Conservation (phyloP, 2,888 invertebrate species). For the Oscheius sp. region DNA sequence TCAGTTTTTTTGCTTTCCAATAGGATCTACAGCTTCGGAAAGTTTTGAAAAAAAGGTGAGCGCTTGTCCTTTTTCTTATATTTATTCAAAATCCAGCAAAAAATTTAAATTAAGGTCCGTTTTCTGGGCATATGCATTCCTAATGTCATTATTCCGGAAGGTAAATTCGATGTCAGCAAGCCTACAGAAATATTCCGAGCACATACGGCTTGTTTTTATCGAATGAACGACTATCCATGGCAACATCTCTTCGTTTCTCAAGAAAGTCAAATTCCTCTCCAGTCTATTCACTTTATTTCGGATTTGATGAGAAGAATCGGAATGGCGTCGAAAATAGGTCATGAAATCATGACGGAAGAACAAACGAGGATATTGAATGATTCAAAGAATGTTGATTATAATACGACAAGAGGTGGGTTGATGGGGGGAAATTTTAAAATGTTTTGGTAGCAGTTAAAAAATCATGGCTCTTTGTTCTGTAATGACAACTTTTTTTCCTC, state of each 20-base stretch:
- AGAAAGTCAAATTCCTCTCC: constrained; percentile 45
- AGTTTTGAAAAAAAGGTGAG: constrained; percentile 38
- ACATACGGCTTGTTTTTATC: constrained; percentile 36
- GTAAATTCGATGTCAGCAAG: constrained; percentile 39
- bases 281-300: constrained; percentile 39
- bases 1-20: constrained; percentile 46
- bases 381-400: background rate
- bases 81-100: too few species aligned
- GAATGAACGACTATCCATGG: constrained; percentile 45
- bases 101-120: constrained; percentile 37
- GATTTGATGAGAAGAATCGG: constrained; percentile 23
- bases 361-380: constrained; percentile 1
- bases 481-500: too few species aligned
- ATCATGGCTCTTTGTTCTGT: too few species aligned
- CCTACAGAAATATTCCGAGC: constrained; percentile 40
- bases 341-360: constrained; percentile 23
- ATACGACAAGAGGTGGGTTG: background rate
- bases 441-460: background rate
- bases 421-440: background rate
- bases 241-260: constrained; percentile 41
- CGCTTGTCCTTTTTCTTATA: background rate
- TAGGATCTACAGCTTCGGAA: constrained; percentile 33
- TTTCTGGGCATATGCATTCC: constrained; percentile 42
- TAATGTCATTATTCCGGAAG: constrained; percentile 40
- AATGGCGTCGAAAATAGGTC: constrained; percentile 15